A percentile compares a stretch with the other conserved stretches of the same genome.
Conservation (phyloP, 2,888 invertebrate genomes). For the Eremobia ochroleuca region DNA sequence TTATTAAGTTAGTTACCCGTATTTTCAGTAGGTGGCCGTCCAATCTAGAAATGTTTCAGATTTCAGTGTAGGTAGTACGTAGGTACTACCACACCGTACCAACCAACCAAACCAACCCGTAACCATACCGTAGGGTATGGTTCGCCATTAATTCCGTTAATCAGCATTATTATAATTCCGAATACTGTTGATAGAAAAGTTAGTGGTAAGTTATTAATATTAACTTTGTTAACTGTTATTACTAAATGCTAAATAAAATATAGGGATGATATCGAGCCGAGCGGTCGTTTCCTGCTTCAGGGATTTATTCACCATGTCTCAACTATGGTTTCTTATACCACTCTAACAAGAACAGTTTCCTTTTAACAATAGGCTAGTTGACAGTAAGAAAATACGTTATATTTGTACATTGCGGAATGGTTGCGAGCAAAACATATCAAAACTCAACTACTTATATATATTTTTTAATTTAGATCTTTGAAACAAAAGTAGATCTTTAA, state of each 20-base stretch:
- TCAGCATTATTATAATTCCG: constrained; percentile 6
- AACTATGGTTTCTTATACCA: not conserved
- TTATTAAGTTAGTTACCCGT: constrained; percentile 65
- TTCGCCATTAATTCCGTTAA: constrained; percentile 26
- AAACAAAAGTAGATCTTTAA: too few relatives aligned
- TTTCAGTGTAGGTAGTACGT: not conserved
- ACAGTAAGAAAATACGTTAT: not conserved
- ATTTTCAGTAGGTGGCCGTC: not conserved
- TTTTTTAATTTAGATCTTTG: too few relatives aligned
- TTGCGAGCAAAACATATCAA: not conserved
- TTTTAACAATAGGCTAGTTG: not conserved
- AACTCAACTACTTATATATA: not conserved
- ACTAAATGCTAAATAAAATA: not conserved
- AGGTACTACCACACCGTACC: too few relatives aligned
- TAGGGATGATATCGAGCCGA: too few relatives aligned
- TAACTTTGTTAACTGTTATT: not conserved
- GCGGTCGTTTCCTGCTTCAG: not conserved
- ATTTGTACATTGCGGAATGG: not conserved
- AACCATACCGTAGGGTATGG: too few relatives aligned
- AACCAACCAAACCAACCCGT: too few relatives aligned
- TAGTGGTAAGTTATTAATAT: not conserved
- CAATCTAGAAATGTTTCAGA: constrained; percentile 4
- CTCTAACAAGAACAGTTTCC: not conserved
- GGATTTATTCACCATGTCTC: not conserved
- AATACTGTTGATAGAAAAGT: constrained; percentile 4